A percentile compares a stretch with the other conserved stretches of the same genome.
These are phyloP conservation scores for Argyra leucocephala DNA, from an alignment of 2,888 invertebrate genomes.

Conservation along the genomic window DNA sequence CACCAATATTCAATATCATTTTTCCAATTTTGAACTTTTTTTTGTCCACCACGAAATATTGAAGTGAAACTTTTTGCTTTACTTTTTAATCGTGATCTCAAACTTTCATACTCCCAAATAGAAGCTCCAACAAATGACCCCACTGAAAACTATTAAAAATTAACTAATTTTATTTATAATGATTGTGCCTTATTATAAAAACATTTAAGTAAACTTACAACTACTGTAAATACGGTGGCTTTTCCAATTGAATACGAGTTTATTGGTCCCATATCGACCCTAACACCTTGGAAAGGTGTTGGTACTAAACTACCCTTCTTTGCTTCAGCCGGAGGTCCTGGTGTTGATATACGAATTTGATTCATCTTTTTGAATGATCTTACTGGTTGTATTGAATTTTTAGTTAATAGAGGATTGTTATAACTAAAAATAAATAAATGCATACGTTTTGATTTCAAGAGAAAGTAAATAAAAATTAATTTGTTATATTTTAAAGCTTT, in stretches of 20 bases:
- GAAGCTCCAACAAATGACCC: constrained; percentile 64
- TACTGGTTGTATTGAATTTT: background rate
- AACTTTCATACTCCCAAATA: constrained; percentile 82
- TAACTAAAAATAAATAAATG: no score
- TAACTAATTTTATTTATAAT: background rate
- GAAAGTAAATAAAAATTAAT: no score
- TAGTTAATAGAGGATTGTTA: background rate
- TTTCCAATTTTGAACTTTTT: constrained; percentile 25
- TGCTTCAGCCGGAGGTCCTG: background rate
- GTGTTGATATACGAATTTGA: background rate
- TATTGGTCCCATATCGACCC: constrained; percentile 14
- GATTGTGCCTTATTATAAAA: background rate
- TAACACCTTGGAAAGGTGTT: constrained; percentile 17
- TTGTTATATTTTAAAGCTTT: no score
- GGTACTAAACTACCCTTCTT: background rate
- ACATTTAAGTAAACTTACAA: constrained; percentile 16
- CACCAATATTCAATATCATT: constrained; percentile 48
- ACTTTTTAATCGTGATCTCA: constrained; percentile 14
- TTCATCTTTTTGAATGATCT: background rate
- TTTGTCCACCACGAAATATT: constrained; percentile 32
- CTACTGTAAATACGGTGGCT: constrained; percentile 19
- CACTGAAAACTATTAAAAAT: constrained; percentile 49
- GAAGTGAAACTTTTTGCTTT: constrained; percentile 42
- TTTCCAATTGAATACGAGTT: constrained; percentile 15
- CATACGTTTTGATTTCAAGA: no score